A percentile compares a stretch with the other conserved stretches of the same genome.
phyloP scores from a whole-genome alignment of 2,888 invertebrate species.

The Nesidiocoris tenuis region DNA sequence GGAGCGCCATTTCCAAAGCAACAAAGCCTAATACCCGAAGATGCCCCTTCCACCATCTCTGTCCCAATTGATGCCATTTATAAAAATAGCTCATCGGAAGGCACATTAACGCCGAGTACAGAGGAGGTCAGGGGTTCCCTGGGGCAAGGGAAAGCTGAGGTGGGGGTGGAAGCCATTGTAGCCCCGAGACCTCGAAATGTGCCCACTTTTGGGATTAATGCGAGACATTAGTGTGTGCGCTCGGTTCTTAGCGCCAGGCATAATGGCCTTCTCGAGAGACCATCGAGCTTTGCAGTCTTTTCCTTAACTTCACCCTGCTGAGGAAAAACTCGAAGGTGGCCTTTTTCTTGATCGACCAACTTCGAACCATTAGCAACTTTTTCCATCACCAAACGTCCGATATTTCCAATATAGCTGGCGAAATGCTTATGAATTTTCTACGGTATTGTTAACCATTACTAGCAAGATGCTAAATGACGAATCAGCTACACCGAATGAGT shows the following conservation, averaged over 20 bases:
- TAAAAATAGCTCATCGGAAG: constrained; percentile 41
- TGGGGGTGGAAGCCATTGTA: constrained; percentile 39
- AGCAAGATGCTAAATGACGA: too few species aligned
- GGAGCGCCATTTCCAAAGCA: neutral
- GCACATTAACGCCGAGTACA: constrained; percentile 37
- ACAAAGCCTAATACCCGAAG: neutral
- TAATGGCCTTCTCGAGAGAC: constrained; percentile 34
- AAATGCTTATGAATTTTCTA: too few species aligned
- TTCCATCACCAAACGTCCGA: too few species aligned
- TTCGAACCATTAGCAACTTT: too few species aligned
- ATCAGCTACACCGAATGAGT: too few species aligned
- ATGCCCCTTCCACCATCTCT: neutral
- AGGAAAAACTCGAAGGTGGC: neutral
- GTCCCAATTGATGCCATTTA: constrained; percentile 38
- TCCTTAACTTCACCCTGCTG: neutral
- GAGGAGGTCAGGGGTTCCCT: neutral
- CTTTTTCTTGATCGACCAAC: too few species aligned
- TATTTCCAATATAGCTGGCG: too few species aligned
- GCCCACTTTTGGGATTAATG: constrained; percentile 44
- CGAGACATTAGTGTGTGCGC: constrained; percentile 38
- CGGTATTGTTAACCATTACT: too few species aligned
- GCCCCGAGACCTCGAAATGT: constrained; percentile 31
- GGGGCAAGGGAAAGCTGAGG: neutral
- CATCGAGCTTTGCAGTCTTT: neutral
- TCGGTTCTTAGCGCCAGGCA: constrained; percentile 39